Conservation (phyloP, 2,113 vertebrate species). For the Sisor rabdophorus region DNA sequence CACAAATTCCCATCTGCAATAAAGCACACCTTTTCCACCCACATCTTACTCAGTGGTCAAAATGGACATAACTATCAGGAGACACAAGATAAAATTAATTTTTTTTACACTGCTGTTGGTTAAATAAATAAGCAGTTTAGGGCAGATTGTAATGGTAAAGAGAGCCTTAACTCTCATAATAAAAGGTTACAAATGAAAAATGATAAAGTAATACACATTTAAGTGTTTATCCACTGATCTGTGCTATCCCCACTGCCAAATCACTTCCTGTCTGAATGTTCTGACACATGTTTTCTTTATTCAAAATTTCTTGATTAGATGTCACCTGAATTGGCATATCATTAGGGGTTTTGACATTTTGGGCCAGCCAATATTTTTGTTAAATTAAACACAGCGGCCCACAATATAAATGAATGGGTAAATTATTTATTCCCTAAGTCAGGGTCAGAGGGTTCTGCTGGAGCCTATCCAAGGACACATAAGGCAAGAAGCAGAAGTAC, state of each 20-base stretch:
- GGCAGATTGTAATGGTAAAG: too few species aligned
- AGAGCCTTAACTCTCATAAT: neutral
- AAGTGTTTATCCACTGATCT: too few species aligned
- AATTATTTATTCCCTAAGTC: too few species aligned
- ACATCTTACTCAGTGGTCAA: constrained; percentile 19
- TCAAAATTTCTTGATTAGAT: too few species aligned
- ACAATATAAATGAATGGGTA: neutral
- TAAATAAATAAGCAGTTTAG: neutral
- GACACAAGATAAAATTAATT: neutral
- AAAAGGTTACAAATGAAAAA: too few species aligned
- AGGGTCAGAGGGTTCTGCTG: too few species aligned
- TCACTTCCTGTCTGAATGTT: too few species aligned
- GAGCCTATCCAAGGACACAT: too few species aligned
- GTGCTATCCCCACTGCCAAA: too few species aligned
- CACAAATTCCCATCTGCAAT: constrained; percentile 38
- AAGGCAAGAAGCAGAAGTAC: too few species aligned
- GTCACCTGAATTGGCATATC: neutral
- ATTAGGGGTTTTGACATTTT: neutral
- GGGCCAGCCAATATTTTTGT: neutral
- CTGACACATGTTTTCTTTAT: too few species aligned
- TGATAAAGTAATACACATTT: too few species aligned
- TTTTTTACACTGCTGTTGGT: neutral
- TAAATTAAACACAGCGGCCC: neutral
- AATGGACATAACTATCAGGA: neutral
- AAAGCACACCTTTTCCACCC: constrained; percentile 4